Percentiles rank a stretch among this genome's conserved stretches.
Conservation (phyloP, 2,888 invertebrate species). For the Therioaphis trifolii region DNA sequence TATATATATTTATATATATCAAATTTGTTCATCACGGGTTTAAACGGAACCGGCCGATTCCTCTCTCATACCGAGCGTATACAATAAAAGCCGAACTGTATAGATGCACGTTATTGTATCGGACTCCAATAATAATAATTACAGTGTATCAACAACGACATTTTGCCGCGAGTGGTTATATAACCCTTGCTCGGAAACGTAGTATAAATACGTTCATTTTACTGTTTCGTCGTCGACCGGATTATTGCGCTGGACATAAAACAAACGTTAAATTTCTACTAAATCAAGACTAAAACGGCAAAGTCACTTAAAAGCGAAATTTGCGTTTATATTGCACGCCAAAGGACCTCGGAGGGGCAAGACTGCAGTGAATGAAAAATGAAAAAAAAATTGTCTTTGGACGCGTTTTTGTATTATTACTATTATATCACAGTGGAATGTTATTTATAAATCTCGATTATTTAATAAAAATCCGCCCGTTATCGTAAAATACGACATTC, state of each 20-base stretch:
- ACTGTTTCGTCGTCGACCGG: background rate
- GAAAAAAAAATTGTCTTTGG: background rate
- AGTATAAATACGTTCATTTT: conserved; percentile 8
- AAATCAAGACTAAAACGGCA: conserved; percentile 9
- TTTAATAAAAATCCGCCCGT: conserved; percentile 1
- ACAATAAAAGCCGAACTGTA: background rate
- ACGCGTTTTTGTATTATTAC: background rate
- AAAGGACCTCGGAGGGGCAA: no score
- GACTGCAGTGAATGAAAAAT: background rate
- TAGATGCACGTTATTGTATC: background rate
- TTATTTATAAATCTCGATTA: conserved; percentile 15
- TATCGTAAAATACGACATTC: background rate
- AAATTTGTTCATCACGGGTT: no score
- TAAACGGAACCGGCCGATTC: no score
- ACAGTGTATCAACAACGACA: background rate
- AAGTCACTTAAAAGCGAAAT: background rate
- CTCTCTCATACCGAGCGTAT: no score
- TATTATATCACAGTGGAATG: background rate
- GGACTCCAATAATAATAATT: no score
- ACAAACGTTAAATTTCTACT: background rate
- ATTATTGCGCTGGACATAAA: background rate
- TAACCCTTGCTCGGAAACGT: background rate
- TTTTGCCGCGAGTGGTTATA: background rate
- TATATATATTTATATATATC: no score
- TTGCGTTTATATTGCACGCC: background rate